Evolutionary conservation across 1,140 invertebrate genomes (phyloP), one percentile per base, ranked within the genome.

Genomic region (Drusus annulatus): DNA sequence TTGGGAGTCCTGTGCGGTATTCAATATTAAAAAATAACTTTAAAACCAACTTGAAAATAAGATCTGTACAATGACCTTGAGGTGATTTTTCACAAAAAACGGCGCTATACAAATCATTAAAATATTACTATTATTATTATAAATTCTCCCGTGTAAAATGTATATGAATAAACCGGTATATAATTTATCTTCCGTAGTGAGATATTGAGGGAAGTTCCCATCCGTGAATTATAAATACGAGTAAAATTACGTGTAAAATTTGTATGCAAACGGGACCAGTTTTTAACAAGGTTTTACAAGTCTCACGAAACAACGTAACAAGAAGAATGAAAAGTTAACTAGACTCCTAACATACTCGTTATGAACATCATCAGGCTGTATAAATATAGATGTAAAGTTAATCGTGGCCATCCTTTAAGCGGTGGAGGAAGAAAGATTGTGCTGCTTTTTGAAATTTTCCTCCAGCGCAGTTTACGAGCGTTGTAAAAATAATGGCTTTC

Each of bases 201-300:
- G 56, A 76, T 45, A 76, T 76, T 76, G 74, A 62, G 52, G 50
- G n/a, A 74, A 54, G 50, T 28, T 69, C 69, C 23, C 69, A 25
- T 56, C 31, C 23, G 36, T 83, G 81, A 80, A 83, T 83, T 83
- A 83, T 83, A 83, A 79, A 83, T 80, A 54, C 19, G 28, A 68
- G 19, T 56, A 80, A 80, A 83, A 83, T 83, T 80, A 78, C 81
- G 65, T 78, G 68, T 78, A 69, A 78, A 81, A 81, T 81, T 81
- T 81, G 76, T 25, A 80, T 76, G 74, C 73, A 76, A 82, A 80
- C 71, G 68, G 62, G 19, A 54, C 56, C 78, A 83, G 75, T 83
- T 83, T 83, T 83, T 83, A 83, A 83, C 76, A 83, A 83, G 81
- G 79, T 83, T 83, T 80, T 83, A 50, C 69, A 80, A 80, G 19